Base-by-base conservation (phyloP, 2,888 invertebrate species). In the Coecobrya sp. region DNA sequence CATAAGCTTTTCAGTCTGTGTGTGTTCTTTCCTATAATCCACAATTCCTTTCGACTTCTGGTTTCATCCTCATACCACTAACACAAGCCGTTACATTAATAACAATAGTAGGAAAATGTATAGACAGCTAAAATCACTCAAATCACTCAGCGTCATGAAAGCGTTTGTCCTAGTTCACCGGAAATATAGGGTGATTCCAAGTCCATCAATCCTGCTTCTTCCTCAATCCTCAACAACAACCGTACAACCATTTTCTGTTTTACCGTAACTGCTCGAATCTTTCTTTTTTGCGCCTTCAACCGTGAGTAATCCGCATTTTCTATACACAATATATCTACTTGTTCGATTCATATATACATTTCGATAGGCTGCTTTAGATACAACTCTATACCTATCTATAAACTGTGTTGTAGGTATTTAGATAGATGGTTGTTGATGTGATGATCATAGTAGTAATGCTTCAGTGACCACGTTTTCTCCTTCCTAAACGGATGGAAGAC, bases 161-260 rank as follows among this genome's bases (percentile, higher is more conserved):
- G 94, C 93, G 94, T 93, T 94, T 94, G 94, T 94, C 94, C 94
- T 93, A 93, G 90, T 90, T 86, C 91, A 93, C 94, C 94, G 94
- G 94, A 94, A 94, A 93, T 94, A 68, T 87, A 92, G 93, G 94
- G 94, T 94, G 94, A 94, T 94, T 93, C 93, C 92, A 92, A 94
- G 94, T 94, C 94, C 94, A 94, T 94, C 94, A 94, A 94, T 94
- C 88, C 90, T 49, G 85, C 22, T 90, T 90, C 79, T 68, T 81
- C 89, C 81, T n/a, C 89, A 84, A 59, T 42, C 11, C 36, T 13
- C 2, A 65, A 55, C 27, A 59, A 13, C 10, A 81, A 81, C 27
- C 65, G 65, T 68, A 30, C 30, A 68, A n/a, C 45, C 62, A 84
- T 65, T 84, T 65, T 84, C 42, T 25, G 45, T 42, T 84, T 84